phyloP scores from a whole-genome alignment of 2,797 vertebrate genomes.

The Sylvia borin region DNA sequence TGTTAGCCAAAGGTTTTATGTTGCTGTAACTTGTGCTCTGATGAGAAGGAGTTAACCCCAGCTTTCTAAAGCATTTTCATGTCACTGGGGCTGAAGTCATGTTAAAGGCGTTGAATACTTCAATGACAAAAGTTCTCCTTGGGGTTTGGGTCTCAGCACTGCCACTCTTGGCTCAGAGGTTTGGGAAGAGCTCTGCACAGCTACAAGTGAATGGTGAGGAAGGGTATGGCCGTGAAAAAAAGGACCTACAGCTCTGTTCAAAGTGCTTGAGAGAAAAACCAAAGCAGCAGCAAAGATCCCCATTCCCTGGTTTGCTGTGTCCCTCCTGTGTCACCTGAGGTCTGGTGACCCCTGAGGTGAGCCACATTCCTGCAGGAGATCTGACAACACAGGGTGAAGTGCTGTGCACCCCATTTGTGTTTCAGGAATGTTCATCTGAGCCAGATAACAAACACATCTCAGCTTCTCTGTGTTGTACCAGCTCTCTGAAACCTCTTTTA shows the following conservation, averaged over 20 bases:
- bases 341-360: fast-evolving
- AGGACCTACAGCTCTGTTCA: neutral
- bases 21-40: neutral
- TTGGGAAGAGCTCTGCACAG: neutral
- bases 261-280: neutral
- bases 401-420: neutral
- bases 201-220: neutral
- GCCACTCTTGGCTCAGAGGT: neutral
- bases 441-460: neutral
- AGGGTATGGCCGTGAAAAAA: neutral
- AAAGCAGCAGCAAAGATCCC: neutral
- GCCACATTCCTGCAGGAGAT: neutral
- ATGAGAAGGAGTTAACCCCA: neutral
- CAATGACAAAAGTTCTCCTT: fast-evolving
- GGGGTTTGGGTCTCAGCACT: neutral
- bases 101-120: neutral
- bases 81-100: neutral
- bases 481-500: neutral
- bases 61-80: neutral
- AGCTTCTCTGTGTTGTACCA: neutral
- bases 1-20: neutral
- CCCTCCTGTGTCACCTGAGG: neutral
- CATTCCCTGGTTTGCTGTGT: fast-evolving
- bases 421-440: fast-evolving
- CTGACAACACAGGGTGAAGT: fast-evolving